Evolutionary conservation across 2,797 vertebrate genomes (phyloP), one percentile per base, ranked within the genome.

Genomic region (Chromis chromis): DNA sequence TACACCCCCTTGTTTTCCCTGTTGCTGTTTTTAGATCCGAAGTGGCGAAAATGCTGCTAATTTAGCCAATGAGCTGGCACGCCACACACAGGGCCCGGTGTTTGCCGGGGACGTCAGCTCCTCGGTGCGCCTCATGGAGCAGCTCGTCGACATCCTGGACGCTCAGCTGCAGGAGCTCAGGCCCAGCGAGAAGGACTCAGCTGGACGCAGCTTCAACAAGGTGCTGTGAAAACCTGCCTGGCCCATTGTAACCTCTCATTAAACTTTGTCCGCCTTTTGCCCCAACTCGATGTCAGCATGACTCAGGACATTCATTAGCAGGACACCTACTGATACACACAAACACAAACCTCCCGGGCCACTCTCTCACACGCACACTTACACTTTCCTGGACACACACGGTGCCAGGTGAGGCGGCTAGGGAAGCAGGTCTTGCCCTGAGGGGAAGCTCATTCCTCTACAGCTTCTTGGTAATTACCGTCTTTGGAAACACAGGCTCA

Each of bases 161-260:
- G 97, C 98, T 31, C 98, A 99, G 88, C 95, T 99, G 68, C 98
- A 99, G 89, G 98, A 98, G 63, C 94, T 99, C 71, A 92, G 94
- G 31, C 98, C 97, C 68, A 98, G 94, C 56, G 97, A 99, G 88
- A 99, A 99, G 89, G 98, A 99, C 92, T 97, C 98, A 0, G 96
- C 96, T 40, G 97, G 98, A 72, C 95, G 97, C 88, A 99, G 97
- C 93, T 99, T 99, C 90, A 99, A 98, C 95, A 99, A 99, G 97
- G 98, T 99, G 95, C 79, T 65, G 78, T 82, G 76, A 74, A 75
- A 77, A 71, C 68, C 57, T 74, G 56, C 69, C 72, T 61, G 62
- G 63, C 67, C 42, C 55, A n/a, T 68, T 74, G 68, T 83, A 71
- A 75, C 81, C 79, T 71, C 69, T 80, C 66, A 40, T 83, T 82